A percentile compares a stretch with the other conserved stretches of the same genome.
These are phyloP conservation scores for Protonemura montana DNA, from an alignment of 2,888 invertebrate genomes.

Conservation along the genomic window DNA sequence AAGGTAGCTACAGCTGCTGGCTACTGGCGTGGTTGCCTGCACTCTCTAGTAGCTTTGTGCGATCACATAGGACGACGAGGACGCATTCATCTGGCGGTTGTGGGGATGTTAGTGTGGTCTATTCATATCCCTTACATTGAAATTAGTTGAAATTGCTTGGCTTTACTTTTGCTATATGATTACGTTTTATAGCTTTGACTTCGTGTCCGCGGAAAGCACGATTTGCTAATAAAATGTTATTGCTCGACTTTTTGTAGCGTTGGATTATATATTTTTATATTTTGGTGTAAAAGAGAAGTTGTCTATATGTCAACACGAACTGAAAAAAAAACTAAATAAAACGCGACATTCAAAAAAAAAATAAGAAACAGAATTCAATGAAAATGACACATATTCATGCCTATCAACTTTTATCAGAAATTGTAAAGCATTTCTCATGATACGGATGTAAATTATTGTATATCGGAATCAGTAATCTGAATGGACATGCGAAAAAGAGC, in stretches of 20 bases:
- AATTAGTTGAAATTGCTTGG: neutral
- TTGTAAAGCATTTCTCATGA: neutral
- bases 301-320: neutral
- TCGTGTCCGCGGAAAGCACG: neutral
- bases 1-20: constrained; percentile 21
- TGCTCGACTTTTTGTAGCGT: neutral
- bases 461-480: neutral
- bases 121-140: constrained; percentile 25
- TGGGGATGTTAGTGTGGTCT: constrained; percentile 38
- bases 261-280: neutral
- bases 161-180: neutral
- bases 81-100: constrained; percentile 26
- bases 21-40: neutral
- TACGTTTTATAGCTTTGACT: neutral
- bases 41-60: neutral
- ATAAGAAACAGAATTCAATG: neutral
- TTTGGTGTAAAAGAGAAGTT: neutral
- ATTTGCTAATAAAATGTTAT: constrained; percentile 4
- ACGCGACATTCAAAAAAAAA: neutral
- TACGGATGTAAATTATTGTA: neutral
- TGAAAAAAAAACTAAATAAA: neutral
- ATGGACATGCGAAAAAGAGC: neutral
- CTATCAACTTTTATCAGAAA: neutral
- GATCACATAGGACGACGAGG: neutral
- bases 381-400: neutral